These are phyloP conservation scores for Nymphalis polychloros DNA, from an alignment of 2,888 invertebrate species.

Conservation along the genomic window DNA sequence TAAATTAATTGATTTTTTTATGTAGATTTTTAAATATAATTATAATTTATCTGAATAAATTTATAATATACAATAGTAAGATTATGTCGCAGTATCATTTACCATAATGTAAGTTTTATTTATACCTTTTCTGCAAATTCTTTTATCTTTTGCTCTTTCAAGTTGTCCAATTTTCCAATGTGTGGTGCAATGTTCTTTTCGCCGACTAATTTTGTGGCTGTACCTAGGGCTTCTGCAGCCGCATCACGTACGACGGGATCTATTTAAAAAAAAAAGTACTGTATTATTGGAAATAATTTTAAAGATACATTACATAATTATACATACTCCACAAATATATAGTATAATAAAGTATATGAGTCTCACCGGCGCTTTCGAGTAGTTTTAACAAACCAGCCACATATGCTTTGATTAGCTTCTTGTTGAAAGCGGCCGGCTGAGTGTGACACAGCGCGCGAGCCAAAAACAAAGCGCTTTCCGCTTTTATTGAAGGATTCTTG, in stretches of 20 bases:
- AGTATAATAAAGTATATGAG: too few relatives aligned
- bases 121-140: slow-evolving; percentile 92
- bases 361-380: slow-evolving; percentile 86
- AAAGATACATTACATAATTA: background rate
- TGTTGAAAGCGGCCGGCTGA: slow-evolving; percentile 90
- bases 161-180: slow-evolving; percentile 92
- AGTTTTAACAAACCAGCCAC: slow-evolving; percentile 89
- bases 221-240: slow-evolving; percentile 96
- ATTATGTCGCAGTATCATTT: too few relatives aligned
- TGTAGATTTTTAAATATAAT: background rate
- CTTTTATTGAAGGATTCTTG: slow-evolving; percentile 95
- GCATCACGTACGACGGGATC: slow-evolving; percentile 96
- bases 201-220: slow-evolving; percentile 95
- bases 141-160: slow-evolving; percentile 96
- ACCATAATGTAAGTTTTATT: too few relatives aligned
- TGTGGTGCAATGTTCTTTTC: slow-evolving; percentile 94
- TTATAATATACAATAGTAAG: too few relatives aligned
- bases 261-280: slow-evolving; percentile 44
- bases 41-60: too few relatives aligned
- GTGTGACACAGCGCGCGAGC: slow-evolving; percentile 91
- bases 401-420: slow-evolving; percentile 93
- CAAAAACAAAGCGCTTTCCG: slow-evolving; percentile 92
- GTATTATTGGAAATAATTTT: background rate
- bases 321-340: too few relatives aligned
- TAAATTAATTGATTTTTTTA: slow-evolving; percentile 13